Evolutionary conservation across 2,113 vertebrate species (phyloP).

Genomic region (Gavia stellata): DNA sequence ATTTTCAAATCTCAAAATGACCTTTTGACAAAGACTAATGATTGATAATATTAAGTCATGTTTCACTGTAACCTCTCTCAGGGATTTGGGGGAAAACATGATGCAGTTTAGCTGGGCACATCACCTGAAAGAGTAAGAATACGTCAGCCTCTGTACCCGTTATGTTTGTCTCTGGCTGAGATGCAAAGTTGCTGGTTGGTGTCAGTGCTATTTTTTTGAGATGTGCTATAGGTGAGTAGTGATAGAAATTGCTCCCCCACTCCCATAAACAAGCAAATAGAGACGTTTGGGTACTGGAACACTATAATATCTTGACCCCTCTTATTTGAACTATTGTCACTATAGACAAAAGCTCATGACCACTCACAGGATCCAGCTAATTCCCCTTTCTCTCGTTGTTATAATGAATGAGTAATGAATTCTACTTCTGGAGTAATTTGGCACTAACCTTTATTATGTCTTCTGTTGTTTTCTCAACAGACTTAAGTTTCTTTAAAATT

Average conservation of each 20-base stretch:
- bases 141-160: not conserved
- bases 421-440: not conserved
- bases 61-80: not conserved
- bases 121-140: not conserved
- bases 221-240: not conserved
- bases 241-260: not conserved
- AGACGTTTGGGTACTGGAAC: not conserved
- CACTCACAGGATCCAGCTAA: not conserved
- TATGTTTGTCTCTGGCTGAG: not conserved
- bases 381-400: not conserved
- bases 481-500: constrained; percentile 87
- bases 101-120: not conserved
- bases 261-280: not conserved
- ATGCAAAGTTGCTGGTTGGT: not conserved
- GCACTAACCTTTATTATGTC: constrained; percentile 91
- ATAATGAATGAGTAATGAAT: not conserved
- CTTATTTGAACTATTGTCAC: not conserved
- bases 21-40: not conserved
- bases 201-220: not conserved
- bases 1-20: not conserved
- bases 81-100: not conserved
- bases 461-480: constrained; percentile 87
- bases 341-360: not conserved
- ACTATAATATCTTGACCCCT: not conserved
- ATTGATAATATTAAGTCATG: not conserved